A percentile compares a stretch with the other conserved stretches of the same genome.
Conservation (phyloP, 2,888 invertebrate species). For the Cerceris ruficornis region DNA sequence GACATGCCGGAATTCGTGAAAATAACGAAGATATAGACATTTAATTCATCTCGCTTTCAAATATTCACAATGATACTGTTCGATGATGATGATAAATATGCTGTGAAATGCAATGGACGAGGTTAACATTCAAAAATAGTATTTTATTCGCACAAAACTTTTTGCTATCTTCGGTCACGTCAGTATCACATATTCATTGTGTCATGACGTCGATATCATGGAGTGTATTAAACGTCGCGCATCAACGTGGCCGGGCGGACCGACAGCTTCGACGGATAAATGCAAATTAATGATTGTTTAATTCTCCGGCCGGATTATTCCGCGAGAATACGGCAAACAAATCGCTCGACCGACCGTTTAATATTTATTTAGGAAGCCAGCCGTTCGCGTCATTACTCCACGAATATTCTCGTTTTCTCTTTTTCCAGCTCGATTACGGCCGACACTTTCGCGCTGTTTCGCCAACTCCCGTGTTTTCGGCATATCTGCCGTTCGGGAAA, state of each 20-base stretch:
- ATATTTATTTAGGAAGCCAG: conserved; percentile 4
- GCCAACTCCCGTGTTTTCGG: neutral
- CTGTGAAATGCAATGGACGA: no score
- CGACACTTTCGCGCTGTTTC: neutral
- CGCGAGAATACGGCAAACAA: neutral
- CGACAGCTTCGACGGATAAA: conserved; percentile 13
- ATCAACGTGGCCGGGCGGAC: neutral
- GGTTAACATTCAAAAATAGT: no score
- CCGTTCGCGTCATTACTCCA: neutral
- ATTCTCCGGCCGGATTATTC: conserved; percentile 14
- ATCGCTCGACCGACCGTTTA: conserved; percentile 5
- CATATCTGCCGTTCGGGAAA: no score
- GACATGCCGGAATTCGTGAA: no score
- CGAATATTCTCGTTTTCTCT: neutral
- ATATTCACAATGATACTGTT: no score
- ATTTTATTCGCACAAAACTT: no score
- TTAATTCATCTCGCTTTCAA: no score
- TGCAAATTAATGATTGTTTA: conserved; percentile 44
- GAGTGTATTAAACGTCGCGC: conserved; percentile 6
- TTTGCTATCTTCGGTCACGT: no score
- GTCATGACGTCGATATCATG: conserved; percentile 23
- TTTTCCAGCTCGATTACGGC: neutral
- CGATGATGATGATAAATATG: no score
- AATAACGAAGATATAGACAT: no score
- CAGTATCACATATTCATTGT: conserved; percentile 33